Conservation (phyloP, 2,797 vertebrate species). For the Paedocypris micromegethes region DNA sequence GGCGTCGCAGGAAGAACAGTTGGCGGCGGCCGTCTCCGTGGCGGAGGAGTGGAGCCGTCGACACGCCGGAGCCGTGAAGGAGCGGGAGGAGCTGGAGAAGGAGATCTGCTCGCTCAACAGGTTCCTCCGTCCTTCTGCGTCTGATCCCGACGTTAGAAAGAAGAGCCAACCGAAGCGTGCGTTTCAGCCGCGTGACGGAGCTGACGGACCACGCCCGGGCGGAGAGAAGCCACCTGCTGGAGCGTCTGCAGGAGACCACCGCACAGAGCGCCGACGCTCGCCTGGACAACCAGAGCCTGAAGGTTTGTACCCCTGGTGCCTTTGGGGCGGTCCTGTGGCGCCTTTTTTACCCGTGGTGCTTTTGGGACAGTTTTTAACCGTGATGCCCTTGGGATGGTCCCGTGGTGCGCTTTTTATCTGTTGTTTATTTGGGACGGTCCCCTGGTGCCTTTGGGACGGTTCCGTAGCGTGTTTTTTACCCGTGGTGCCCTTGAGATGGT, state of each 20-base stretch:
- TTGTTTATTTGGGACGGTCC: too few species aligned
- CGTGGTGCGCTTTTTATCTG: too few species aligned
- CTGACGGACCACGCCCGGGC: slow-evolving; percentile 70
- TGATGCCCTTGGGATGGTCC: background rate
- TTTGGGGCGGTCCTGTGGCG: background rate
- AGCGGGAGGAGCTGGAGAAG: slow-evolving; percentile 76
- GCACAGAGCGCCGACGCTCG: slow-evolving; percentile 67
- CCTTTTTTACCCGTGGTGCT: background rate
- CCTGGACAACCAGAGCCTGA: slow-evolving; percentile 80
- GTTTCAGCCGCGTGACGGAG: slow-evolving; percentile 71
- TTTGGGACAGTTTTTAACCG: too few species aligned
- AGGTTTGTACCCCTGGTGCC: slow-evolving; percentile 61
- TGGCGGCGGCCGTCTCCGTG: slow-evolving; percentile 70
- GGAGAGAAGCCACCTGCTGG: slow-evolving; percentile 70
- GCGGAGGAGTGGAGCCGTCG: slow-evolving; percentile 78
- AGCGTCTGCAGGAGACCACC: slow-evolving; percentile 70
- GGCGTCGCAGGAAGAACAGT: slow-evolving; percentile 69
- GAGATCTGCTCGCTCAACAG: slow-evolving; percentile 77
- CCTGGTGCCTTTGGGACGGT: too few species aligned
- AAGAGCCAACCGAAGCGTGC: too few species aligned
- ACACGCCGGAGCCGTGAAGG: slow-evolving; percentile 72
- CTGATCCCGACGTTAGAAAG: too few species aligned
- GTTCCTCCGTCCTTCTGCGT: slow-evolving; percentile 56
- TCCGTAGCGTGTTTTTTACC: too few species aligned
- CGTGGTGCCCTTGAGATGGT: too few species aligned